phyloP scores from a whole-genome alignment of 1,140 invertebrate species.

The Pissodes strobi region DNA sequence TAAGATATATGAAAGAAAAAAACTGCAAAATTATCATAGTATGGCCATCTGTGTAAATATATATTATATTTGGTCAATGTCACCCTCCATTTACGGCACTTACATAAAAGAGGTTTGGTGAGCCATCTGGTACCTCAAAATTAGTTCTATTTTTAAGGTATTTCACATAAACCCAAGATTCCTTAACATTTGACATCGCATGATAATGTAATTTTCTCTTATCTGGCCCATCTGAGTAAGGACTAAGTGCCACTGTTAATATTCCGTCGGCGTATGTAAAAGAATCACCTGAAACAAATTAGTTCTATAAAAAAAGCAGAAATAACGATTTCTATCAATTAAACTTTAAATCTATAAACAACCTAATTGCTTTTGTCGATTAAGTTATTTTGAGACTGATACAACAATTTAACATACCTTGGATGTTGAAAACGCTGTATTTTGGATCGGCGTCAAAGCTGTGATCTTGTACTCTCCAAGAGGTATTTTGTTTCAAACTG shows the following conservation, averaged over 20 bases:
- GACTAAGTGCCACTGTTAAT: background rate
- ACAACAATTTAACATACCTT: conserved; percentile 44
- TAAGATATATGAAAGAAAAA: too few relatives aligned
- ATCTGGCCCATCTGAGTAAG: background rate
- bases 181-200: background rate
- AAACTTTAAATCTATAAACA: too few relatives aligned
- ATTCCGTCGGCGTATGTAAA: background rate
- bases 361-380: too few relatives aligned
- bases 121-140: background rate
- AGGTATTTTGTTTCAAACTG: conserved; percentile 60
- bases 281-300: background rate
- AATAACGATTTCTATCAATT: too few relatives aligned
- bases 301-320: too few relatives aligned
- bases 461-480: conserved; percentile 71
- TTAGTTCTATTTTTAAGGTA: background rate
- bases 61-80: too few relatives aligned
- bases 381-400: too few relatives aligned
- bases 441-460: conserved; percentile 71
- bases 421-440: conserved; percentile 67
- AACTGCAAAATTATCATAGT: too few relatives aligned
- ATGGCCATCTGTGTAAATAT: too few relatives aligned
- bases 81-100: too few relatives aligned
- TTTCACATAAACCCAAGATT: conserved; percentile 3
- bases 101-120: conserved; percentile 2
- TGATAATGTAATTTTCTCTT: conserved; percentile 9